These are phyloP conservation scores for Capromys pilorides DNA, from an alignment of 2,797 vertebrate genomes.

Conservation along the genomic window DNA sequence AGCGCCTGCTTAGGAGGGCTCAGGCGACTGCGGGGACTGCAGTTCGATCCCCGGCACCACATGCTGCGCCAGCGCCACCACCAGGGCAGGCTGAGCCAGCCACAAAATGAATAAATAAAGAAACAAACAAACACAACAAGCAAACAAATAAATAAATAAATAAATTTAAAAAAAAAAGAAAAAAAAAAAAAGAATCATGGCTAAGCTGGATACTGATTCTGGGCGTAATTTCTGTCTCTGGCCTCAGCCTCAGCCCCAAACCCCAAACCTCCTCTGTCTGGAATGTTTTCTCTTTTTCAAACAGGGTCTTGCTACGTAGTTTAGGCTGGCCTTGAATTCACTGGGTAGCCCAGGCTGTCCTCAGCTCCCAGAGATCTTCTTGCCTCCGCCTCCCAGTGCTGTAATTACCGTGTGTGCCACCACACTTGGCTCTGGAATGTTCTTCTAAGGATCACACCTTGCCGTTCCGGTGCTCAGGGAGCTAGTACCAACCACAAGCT, in stretches of 20 bases:
- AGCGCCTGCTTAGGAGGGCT: no score
- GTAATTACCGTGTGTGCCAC: background rate
- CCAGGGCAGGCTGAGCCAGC: no score
- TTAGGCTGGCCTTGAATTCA: background rate
- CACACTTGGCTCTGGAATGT: background rate
- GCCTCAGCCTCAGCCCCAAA: background rate
- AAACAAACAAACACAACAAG: no score
- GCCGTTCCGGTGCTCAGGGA: background rate
- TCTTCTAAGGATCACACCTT: background rate
- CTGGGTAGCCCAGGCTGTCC: background rate
- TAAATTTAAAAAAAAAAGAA: no score
- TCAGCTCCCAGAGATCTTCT: background rate
- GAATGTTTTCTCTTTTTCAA: background rate
- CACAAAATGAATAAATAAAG: no score
- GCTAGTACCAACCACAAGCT: background rate
- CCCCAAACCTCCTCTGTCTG: background rate
- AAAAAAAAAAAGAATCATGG: no score
- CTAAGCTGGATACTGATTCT: background rate
- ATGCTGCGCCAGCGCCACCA: no score
- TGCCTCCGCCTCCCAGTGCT: background rate
- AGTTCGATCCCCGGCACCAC: no score
- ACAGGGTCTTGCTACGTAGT: background rate
- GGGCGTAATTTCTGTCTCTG: background rate
- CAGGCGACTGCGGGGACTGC: no score
- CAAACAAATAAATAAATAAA: no score